Percentiles rank a stretch among this genome's conserved stretches.
Evolutionary conservation across 2,888 invertebrate genomes (phyloP).

Genomic region (Scaptomyza caliginosa): DNA sequence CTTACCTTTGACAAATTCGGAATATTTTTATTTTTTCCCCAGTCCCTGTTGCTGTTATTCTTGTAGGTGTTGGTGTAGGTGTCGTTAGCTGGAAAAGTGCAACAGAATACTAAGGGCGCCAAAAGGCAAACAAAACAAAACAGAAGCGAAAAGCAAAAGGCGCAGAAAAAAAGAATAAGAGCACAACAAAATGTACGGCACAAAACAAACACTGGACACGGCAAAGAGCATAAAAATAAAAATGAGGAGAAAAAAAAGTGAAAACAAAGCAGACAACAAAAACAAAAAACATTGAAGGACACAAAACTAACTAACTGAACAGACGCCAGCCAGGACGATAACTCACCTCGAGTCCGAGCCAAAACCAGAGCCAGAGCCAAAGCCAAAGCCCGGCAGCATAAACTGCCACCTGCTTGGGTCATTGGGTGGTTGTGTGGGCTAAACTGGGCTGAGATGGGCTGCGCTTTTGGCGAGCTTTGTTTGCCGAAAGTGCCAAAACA

Average conservation of each 20-base stretch:
- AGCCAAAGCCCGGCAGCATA: conserved; percentile 46
- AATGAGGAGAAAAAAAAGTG: conserved; percentile 4
- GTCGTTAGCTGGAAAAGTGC: conserved; percentile 58
- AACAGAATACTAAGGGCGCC: conserved; percentile 72
- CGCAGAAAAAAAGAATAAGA: conserved; percentile 14
- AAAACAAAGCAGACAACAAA: conserved; percentile 2
- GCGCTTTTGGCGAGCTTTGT: conserved; percentile 48
- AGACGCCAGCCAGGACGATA: conserved; percentile 60
- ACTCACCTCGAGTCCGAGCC: conserved; percentile 56
- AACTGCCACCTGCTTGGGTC: conserved; percentile 71
- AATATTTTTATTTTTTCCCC: conserved; percentile 34
- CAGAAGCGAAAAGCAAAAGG: conserved; percentile 47
- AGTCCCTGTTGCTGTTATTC: conserved; percentile 24
- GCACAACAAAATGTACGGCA: conserved; percentile 39
- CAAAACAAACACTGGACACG: conserved; percentile 48
- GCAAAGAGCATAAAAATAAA: conserved; percentile 24
- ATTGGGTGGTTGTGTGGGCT: conserved; percentile 34
- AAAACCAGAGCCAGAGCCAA: not conserved
- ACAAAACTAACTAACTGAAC: conserved; percentile 74
- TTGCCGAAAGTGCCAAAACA: conserved; percentile 80
- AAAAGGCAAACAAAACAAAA: conserved; percentile 72
- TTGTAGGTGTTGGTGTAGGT: conserved; percentile 36
- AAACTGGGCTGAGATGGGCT: conserved; percentile 9
- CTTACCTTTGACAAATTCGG: conserved; percentile 42
- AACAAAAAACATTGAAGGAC: conserved; percentile 44